Percentiles rank a stretch among this genome's conserved stretches.
Evolutionary conservation across 2,113 vertebrate genomes (phyloP).

Genomic region (Mormyrus lacerda): DNA sequence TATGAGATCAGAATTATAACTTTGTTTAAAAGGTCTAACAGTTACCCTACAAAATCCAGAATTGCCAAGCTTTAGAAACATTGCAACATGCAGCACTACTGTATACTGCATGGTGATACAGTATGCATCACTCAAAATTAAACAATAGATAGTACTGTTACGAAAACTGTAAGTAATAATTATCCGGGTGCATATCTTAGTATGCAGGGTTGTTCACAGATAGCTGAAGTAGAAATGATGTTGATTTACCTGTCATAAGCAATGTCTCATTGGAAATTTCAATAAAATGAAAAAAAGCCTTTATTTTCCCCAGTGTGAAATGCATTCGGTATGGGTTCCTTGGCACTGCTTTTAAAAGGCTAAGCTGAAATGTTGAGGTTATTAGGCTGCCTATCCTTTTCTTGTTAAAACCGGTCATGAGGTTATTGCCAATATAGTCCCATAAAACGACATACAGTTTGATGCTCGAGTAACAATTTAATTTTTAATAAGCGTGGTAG

Average conservation of each 20-base stretch:
- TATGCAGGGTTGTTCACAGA: slow-evolving; percentile 16
- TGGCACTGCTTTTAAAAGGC: not conserved
- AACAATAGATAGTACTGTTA: not conserved
- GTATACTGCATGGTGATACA: not conserved
- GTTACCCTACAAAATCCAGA: not conserved
- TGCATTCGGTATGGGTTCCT: slow-evolving; percentile 29
- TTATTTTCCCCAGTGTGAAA: slow-evolving; percentile 52
- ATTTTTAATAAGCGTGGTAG: slow-evolving; percentile 51
- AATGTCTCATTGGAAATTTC: slow-evolving; percentile 41
- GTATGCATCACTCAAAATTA: not conserved
- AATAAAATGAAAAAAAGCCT: slow-evolving; percentile 44
- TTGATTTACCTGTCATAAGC: slow-evolving; percentile 32
- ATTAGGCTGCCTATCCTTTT: slow-evolving; percentile 36
- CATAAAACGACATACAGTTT: slow-evolving; percentile 37
- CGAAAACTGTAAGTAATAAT: not conserved
- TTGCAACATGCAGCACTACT: not conserved
- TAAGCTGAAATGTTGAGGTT: slow-evolving; percentile 33
- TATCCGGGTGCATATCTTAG: not conserved
- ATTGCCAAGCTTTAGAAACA: not conserved
- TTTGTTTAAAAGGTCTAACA: not conserved
- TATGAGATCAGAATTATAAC: not conserved
- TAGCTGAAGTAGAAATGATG: slow-evolving; percentile 31
- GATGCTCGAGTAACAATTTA: slow-evolving; percentile 39
- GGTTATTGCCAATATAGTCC: slow-evolving; percentile 33
- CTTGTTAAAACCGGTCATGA: slow-evolving; percentile 49